A percentile compares a stretch with the other conserved stretches of the same genome.
Conservation (phyloP, 23 tunicate genomes). For the Halocynthia roretzi region DNA sequence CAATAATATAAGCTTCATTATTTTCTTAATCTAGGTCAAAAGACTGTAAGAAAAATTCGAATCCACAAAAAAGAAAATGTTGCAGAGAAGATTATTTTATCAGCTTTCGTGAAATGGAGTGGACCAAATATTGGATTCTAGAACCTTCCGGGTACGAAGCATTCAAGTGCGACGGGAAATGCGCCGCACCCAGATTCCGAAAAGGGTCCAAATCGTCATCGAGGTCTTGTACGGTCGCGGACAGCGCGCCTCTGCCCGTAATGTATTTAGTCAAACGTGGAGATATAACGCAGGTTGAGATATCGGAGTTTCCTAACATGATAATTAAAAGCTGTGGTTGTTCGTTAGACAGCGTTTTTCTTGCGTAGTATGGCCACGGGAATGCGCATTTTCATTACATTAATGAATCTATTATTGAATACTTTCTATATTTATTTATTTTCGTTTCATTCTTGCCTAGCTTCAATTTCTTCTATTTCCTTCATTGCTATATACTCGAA, state of each 20-base stretch:
- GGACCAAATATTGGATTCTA: slow-evolving; percentile 75
- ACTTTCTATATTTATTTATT: too few species aligned
- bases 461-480: too few species aligned
- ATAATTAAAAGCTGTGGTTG: slow-evolving; percentile 65
- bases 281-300: slow-evolving; percentile 40
- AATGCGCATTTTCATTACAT: background rate
- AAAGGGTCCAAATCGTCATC: slow-evolving; percentile 24
- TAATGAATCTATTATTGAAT: too few species aligned
- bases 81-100: slow-evolving; percentile 59
- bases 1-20: background rate
- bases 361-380: background rate
- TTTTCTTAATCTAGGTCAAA: background rate
- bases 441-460: too few species aligned
- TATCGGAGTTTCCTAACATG: slow-evolving; percentile 88
- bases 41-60: slow-evolving; percentile 11
- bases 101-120: slow-evolving; percentile 59
- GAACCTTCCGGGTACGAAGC: slow-evolving; percentile 83
- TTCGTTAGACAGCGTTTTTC: slow-evolving; percentile 46
- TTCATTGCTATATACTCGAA: too few species aligned
- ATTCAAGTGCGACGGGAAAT: slow-evolving; percentile 51
- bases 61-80: slow-evolving; percentile 34
- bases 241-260: slow-evolving; percentile 59
- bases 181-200: slow-evolving; percentile 25
- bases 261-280: slow-evolving; percentile 79
- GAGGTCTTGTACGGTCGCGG: slow-evolving; percentile 55